Evolutionary conservation across 2,113 vertebrate species (phyloP).

Genomic region (Seriola quinqueradiata): DNA sequence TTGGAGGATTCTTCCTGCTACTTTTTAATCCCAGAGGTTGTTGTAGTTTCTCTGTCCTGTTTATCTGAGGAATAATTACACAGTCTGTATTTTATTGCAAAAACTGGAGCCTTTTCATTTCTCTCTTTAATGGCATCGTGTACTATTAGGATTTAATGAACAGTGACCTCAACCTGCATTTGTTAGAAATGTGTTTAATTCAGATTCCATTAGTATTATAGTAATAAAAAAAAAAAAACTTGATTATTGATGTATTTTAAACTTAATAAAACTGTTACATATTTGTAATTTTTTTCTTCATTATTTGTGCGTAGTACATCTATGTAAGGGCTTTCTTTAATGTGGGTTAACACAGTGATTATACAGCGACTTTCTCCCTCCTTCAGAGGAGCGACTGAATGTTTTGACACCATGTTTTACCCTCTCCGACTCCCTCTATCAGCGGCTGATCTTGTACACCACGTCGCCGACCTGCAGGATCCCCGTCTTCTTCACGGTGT

Average conservation of each 20-base stretch:
- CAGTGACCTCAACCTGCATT: not conserved
- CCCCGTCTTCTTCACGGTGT: constrained; percentile 86
- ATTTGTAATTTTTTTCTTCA: not conserved
- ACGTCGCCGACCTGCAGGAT: constrained; percentile 88
- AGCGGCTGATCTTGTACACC: constrained; percentile 86
- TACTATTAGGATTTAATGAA: not conserved
- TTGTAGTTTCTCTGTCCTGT: not conserved
- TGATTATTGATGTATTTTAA: not conserved
- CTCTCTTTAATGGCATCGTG: not conserved
- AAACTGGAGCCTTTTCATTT: not conserved
- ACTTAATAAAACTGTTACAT: not conserved
- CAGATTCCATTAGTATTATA: not conserved
- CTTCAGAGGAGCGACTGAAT: too few relatives aligned
- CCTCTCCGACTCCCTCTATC: constrained; percentile 6
- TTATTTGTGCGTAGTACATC: not conserved
- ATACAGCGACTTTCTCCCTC: not conserved
- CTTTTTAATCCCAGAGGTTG: not conserved
- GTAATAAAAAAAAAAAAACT: too few relatives aligned
- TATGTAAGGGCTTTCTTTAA: not conserved
- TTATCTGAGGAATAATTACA: constrained; percentile 16
- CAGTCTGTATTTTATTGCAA: not conserved
- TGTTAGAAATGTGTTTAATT: constrained; percentile 22
- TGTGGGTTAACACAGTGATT: not conserved
- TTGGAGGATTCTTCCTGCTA: too few relatives aligned
- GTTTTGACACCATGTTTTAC: not conserved